Evolutionary conservation across 2,888 invertebrate species (phyloP).

Genomic region (Agonopterix alstromeriana): DNA sequence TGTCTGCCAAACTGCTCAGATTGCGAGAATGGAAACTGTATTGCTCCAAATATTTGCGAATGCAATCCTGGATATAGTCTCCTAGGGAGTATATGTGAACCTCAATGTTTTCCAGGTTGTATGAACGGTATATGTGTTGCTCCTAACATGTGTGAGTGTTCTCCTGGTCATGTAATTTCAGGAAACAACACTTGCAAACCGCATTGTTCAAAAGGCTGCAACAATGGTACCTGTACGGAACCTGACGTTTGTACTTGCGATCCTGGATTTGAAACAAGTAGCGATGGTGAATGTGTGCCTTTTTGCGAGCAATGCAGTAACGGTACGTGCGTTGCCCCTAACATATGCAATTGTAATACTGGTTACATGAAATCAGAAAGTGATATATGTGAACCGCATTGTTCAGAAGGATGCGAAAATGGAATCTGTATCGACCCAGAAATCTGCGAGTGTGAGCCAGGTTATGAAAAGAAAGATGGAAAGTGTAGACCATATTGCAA

Average conservation of each 20-base stretch:
- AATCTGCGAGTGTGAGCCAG: conserved; percentile 21
- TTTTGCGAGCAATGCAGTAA: conserved; percentile 28
- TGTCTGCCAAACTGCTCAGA: conserved; percentile 16
- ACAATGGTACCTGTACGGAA: conserved; percentile 7
- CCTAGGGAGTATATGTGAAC: background rate
- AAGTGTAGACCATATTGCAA: conserved; percentile 9
- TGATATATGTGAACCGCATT: conserved; percentile 26
- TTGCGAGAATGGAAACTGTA: conserved; percentile 23
- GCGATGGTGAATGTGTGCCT: conserved; percentile 20
- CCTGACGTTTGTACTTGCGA: conserved; percentile 15
- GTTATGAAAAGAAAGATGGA: conserved; percentile 11
- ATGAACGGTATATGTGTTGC: conserved; percentile 9
- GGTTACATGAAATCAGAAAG: conserved; percentile 13
- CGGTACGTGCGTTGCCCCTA: conserved; percentile 14
- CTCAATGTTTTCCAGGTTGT: background rate
- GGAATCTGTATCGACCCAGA: conserved; percentile 26
- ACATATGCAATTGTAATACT: conserved; percentile 12
- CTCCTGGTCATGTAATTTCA: conserved; percentile 8
- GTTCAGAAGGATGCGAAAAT: conserved; percentile 23
- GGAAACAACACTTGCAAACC: conserved; percentile 8
- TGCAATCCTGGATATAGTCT: background rate
- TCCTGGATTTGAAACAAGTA: conserved; percentile 2
- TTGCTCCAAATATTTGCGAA: conserved; percentile 19
- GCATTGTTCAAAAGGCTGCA: conserved; percentile 6
- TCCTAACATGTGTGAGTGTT: conserved; percentile 15